A percentile compares a stretch with the other conserved stretches of the same genome.
Conservation (phyloP, 2,113 vertebrate species). For the Trinectes maculatus region DNA sequence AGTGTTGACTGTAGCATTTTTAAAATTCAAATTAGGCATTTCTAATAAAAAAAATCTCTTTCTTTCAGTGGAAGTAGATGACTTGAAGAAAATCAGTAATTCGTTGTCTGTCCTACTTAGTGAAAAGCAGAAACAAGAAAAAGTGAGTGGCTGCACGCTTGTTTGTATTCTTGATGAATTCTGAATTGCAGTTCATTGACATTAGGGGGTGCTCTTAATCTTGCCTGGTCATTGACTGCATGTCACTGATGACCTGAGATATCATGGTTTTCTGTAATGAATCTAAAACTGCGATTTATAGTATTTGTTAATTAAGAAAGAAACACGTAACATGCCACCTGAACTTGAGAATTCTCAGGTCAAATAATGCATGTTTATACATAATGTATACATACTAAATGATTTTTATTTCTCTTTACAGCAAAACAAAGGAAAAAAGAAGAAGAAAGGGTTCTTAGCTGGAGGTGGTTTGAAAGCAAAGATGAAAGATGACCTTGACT, state of each 20-base stretch:
- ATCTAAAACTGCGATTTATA: not conserved
- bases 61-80: slow-evolving; percentile 93
- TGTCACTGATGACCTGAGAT: not conserved
- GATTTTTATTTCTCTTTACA: slow-evolving; percentile 54
- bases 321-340: not conserved
- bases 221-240: not conserved
- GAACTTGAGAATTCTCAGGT: not conserved
- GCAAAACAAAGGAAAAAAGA: slow-evolving; percentile 99
- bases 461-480: slow-evolving; percentile 95
- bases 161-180: not conserved
- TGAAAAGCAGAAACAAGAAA: slow-evolving; percentile 99
- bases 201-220: slow-evolving; percentile 50
- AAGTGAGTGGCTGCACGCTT: slow-evolving; percentile 81
- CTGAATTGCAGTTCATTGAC: not conserved
- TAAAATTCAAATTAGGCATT: too few species aligned
- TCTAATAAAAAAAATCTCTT: too few species aligned
- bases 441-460: slow-evolving; percentile 90
- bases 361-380: not conserved
- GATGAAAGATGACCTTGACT: slow-evolving; percentile 93
- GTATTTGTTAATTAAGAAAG: not conserved
- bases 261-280: not conserved
- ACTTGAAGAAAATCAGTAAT: slow-evolving; percentile 97
- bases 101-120: slow-evolving; percentile 94
- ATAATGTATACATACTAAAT: not conserved
- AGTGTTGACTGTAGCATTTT: not conserved